Conservation (phyloP, 2,113 vertebrate species). For the Oceanodroma tethys region DNA sequence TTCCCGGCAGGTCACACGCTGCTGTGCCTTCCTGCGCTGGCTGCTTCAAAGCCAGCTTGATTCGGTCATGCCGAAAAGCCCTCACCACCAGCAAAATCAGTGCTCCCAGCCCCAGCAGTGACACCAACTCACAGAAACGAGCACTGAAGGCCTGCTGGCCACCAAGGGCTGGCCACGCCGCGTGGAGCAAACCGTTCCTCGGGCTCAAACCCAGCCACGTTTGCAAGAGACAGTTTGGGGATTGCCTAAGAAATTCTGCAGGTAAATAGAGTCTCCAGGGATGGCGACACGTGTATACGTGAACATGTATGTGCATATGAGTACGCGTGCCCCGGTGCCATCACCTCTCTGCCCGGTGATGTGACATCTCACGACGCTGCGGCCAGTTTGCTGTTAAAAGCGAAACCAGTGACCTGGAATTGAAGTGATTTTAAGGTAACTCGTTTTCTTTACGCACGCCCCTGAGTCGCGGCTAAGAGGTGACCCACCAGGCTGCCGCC, state of each 20-base stretch:
- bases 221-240: background rate
- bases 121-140: background rate
- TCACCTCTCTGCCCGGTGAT: background rate
- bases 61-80: background rate
- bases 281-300: accelerated
- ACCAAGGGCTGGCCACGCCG: background rate
- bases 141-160: background rate
- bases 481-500: no score
- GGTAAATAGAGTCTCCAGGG: background rate
- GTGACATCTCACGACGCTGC: background rate
- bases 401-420: background rate
- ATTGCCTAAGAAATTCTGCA: background rate
- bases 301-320: accelerated
- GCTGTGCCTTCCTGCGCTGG: background rate
- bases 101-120: background rate
- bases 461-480: accelerated
- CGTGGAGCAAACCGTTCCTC: accelerated
- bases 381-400: background rate
- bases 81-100: background rate
- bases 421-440: background rate
- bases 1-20: accelerated
- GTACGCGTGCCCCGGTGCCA: accelerated
- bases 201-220: background rate
- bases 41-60: background rate
- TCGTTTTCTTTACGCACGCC: accelerated